Evolutionary conservation across 2,113 vertebrate species (phyloP).

Genomic region (Megaceryle torquata): DNA sequence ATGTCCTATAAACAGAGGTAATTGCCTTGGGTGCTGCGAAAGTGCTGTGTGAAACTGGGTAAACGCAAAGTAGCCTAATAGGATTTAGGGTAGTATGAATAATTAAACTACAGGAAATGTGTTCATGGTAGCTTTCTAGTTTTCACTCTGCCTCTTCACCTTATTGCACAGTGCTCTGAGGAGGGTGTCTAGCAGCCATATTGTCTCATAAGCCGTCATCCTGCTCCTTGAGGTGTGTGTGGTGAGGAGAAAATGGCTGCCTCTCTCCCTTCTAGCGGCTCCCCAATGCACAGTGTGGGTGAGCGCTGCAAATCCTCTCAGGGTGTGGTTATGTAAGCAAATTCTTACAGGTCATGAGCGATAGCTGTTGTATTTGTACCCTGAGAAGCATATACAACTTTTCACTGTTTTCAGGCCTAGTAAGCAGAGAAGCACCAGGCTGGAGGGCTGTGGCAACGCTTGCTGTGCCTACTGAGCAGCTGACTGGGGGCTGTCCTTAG

Average conservation of each 20-base stretch:
- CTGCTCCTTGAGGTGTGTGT: no score
- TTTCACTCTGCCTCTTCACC: background rate
- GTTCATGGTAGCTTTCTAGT: background rate
- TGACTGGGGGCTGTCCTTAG: background rate
- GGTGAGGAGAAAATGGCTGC: background rate
- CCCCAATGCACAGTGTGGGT: background rate
- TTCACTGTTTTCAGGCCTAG: background rate
- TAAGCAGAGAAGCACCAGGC: background rate
- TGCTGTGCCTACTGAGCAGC: background rate
- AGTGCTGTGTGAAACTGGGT: background rate
- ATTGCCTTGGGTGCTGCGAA: background rate
- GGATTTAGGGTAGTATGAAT: background rate
- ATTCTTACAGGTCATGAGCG: background rate
- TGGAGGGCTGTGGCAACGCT: background rate
- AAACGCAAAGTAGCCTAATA: background rate
- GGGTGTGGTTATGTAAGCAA: background rate
- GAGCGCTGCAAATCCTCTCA: background rate
- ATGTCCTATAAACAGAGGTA: background rate
- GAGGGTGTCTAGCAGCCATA: background rate
- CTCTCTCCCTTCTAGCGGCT: background rate
- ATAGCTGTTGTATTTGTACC: background rate
- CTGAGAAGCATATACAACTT: fast-evolving
- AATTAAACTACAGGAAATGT: background rate
- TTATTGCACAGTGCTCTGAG: background rate
- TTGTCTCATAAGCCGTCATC: background rate